These are phyloP conservation scores for Sebastes diploproa DNA, from an alignment of 2,797 vertebrate genomes.

Conservation along the genomic window DNA sequence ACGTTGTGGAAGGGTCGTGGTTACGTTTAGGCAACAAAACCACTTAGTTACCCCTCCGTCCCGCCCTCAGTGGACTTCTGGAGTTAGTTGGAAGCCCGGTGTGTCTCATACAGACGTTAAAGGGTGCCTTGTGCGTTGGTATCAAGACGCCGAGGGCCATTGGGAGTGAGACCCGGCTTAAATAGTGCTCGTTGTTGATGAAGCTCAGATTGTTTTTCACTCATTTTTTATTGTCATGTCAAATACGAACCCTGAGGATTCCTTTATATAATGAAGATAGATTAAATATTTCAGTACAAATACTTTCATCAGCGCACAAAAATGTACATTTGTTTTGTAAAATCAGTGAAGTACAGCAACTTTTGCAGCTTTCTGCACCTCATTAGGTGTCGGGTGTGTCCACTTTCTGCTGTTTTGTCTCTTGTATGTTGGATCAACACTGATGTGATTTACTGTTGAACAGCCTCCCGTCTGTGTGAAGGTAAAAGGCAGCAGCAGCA, in stretches of 20 bases:
- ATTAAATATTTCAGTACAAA: not conserved
- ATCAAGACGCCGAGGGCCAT: not conserved
- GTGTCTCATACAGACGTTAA: not conserved
- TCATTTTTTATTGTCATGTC: not conserved
- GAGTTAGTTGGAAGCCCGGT: not conserved
- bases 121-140: not conserved
- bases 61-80: not conserved
- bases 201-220: not conserved
- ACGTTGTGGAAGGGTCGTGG: not conserved
- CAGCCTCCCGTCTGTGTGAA: not conserved
- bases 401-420: not conserved
- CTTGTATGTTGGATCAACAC: not conserved
- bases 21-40: not conserved
- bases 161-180: not conserved
- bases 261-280: not conserved
- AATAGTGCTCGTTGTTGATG: not conserved
- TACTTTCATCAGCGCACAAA: not conserved
- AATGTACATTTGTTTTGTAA: not conserved
- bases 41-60: no score
- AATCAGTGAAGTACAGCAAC: not conserved
- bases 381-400: not conserved
- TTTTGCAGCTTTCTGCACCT: not conserved
- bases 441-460: constrained; percentile 5
- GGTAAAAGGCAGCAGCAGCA: constrained; percentile 5
- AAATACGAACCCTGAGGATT: not conserved